Conservation (phyloP, 2,888 invertebrate species). For the Drosophila barbarae region DNA sequence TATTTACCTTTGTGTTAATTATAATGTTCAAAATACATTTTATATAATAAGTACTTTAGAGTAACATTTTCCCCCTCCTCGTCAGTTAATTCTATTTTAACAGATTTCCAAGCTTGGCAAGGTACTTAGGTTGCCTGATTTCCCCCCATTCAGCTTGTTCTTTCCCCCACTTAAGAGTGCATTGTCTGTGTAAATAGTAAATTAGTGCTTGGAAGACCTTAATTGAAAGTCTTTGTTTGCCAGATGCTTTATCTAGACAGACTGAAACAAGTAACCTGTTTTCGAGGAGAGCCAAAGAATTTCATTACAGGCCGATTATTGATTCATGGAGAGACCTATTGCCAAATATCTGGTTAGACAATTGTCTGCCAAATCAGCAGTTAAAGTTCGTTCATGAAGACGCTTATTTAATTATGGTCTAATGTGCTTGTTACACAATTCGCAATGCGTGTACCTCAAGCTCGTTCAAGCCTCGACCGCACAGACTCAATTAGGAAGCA, state of each 20-base stretch:
- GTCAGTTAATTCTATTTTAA: not conserved
- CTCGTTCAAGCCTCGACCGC: conserved; percentile 7
- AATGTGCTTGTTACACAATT: conserved; percentile 45
- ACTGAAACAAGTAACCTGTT: conserved; percentile 3
- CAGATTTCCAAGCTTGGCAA: not conserved
- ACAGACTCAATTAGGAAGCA: conserved; percentile 52
- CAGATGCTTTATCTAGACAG: not conserved
- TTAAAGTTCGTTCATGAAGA: conserved; percentile 10
- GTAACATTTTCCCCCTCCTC: not conserved
- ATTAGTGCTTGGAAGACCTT: conserved; percentile 10
- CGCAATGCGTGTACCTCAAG: conserved; percentile 48
- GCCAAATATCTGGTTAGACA: conserved; percentile 3
- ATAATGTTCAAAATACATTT: not conserved
- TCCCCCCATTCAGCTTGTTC: not conserved
- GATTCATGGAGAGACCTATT: not conserved
- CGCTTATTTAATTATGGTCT: conserved; percentile 50
- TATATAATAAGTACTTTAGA: not conserved
- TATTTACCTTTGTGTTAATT: not conserved
- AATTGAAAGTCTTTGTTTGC: conserved; percentile 19
- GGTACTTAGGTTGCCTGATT: not conserved
- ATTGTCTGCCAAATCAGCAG: conserved; percentile 14
- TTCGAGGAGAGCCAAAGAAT: not conserved
- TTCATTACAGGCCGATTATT: conserved; percentile 9
- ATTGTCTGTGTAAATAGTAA: conserved; percentile 18
- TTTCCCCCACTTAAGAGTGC: conserved; percentile 4